A percentile compares a stretch with the other conserved stretches of the same genome.
Conservation (phyloP, 2,888 invertebrate species). For the Acholoe squamosa region DNA sequence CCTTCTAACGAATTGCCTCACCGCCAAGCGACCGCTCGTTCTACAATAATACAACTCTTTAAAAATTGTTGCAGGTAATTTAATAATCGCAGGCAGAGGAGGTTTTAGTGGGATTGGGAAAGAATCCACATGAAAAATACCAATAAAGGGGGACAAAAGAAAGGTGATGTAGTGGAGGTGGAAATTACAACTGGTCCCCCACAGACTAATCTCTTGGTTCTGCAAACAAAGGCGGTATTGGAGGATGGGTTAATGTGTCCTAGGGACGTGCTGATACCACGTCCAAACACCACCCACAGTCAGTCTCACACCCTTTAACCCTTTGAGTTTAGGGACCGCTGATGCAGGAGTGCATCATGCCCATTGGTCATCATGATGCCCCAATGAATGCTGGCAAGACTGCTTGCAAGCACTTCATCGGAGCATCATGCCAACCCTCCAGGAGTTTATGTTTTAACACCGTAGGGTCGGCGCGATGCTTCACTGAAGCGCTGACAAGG, state of each 20-base stretch:
- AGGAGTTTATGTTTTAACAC: no score
- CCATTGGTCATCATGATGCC: no score
- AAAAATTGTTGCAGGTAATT: constrained; percentile 25
- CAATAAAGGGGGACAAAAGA: constrained; percentile 33
- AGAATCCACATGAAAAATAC: constrained; percentile 37
- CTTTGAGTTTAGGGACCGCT: no score
- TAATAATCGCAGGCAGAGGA: constrained; percentile 7
- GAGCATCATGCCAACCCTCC: no score
- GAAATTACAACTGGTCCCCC: constrained; percentile 26
- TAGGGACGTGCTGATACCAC: background rate
- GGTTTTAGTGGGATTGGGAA: background rate
- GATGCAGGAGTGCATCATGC: no score
- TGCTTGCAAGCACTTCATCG: no score
- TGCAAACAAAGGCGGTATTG: background rate
- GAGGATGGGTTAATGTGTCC: constrained; percentile 5
- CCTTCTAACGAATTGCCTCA: background rate
- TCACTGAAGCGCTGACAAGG: no score
- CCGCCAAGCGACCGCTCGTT: background rate
- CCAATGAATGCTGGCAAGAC: no score
- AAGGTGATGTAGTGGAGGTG: constrained; percentile 34
- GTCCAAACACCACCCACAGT: no score
- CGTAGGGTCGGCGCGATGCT: no score
- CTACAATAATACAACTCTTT: background rate
- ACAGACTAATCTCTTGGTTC: constrained; percentile 14
- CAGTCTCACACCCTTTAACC: no score